Evolutionary conservation across 2,888 invertebrate species (phyloP), one percentile per base, ranked within the genome.

Genomic region (Gymnoscelis rufifasciata): DNA sequence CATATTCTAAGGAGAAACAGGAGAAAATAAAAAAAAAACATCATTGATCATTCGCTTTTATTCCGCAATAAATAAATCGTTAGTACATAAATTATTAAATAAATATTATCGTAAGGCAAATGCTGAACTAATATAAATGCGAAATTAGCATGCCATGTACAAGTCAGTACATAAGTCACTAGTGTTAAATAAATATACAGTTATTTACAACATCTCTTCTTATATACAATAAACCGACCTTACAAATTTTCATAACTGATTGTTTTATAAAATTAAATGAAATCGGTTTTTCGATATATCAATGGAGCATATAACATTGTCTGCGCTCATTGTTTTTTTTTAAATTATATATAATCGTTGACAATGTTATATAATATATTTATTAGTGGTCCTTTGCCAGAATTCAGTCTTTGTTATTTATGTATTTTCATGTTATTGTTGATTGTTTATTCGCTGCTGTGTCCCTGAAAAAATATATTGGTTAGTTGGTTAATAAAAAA

Each of bases 41-140:
- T 69, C 70, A 73, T 69, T 75, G 65, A 70, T 75, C 57, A 75
- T 71, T 71, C 69, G 70, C 66, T 35, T 84, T 86, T 86, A 83
- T 74, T 84, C 61, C 68, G 71, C 65, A 78, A 78, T 82, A 81
- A 74, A 76, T 73, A 77, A n/a, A 68, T 66, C 67, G 71, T 82
- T 75, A 81, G 76, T 75, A 81, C 68, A 75, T 53, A 44, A 71
- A 73, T 76, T 69, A 76, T 73, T 76, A 69, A 71, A 74, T 71
- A 69, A 56, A 61, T 63, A 61, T 57, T 60, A 50, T 26, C 51
- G 36, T 64, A 62, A 65, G 65, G 61, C 69, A 74, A 78, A 75
- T 71, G 68, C 71, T 69, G 66, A 46, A 67, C 23, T 66, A 66
- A 60, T 68, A 55, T 86, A 87, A 87, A 86, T 86, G 87, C 87